Base-by-base conservation (phyloP, 2,888 invertebrate genomes). In the Lymantria monacha region DNA sequence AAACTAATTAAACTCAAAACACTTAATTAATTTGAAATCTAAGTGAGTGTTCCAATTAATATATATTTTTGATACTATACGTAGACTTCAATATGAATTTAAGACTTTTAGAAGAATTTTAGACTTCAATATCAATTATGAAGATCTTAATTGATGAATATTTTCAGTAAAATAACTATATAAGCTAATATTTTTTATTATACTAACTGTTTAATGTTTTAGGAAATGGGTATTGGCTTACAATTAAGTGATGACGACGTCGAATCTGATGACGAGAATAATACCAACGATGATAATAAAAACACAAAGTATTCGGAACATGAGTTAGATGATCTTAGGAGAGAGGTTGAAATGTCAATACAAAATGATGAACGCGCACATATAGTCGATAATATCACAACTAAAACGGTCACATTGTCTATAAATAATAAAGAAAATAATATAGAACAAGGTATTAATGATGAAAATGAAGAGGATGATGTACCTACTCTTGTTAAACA, bases 201-300 rank as follows among this genome's bases (percentile, higher is more conserved):
- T 3, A 22, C 5, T 42, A 30, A 36, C 52, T 46, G 11, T 70
- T 67, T 9, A 14, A 41, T 12, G 7, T 41, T 41, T 41, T 55
- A 91, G 91, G 84, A 91, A 79, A 79, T 90, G 81, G 90, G 91
- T 9, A 88, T 91, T 0, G 81, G 74, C 0, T 76, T 91, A 0
- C 66, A 77, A 62, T 78, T 85, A 42, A 87, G 86, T 41, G 85
- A 84, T 12, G 83, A 85, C 22, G 90, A 88, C 59, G 77, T 7
- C 3, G 66, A 66, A 30, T 73, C 67, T 43, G 76, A 72, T 8
- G 74, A 79, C 0, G 74, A 74, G 9, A 76, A 83, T 3, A 68
- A 74, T 5, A 81, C 85, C 30, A 14, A 14, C 7, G 2, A 63
- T 81, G 85, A 81, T 50, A 72, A 81, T 31, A 73, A 43, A 1